A percentile compares a stretch with the other conserved stretches of the same genome.
Evolutionary conservation across 2,888 invertebrate species (phyloP).

Genomic region (Mantis religiosa): DNA sequence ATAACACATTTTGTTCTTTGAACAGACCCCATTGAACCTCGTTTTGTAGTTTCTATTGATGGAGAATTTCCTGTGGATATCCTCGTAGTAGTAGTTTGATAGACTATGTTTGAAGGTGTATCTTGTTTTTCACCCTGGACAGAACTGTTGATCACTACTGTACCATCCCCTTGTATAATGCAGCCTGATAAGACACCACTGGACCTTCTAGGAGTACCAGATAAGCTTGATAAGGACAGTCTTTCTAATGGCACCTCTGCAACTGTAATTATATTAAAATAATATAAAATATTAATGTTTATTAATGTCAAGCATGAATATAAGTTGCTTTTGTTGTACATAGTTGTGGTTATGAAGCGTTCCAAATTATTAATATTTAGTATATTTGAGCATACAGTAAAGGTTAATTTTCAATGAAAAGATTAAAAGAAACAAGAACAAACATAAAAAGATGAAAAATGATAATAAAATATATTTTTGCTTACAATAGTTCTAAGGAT

Average conservation of each 20-base stretch:
- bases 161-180: neutral
- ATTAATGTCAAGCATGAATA: no score
- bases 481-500: no score
- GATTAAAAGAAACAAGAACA: no score
- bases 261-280: neutral
- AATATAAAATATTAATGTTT: no score
- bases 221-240: neutral
- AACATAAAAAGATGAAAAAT: no score
- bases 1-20: no score
- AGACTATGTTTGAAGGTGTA: neutral
- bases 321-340: no score
- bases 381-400: no score
- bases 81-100: neutral
- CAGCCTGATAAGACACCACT: neutral
- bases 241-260: neutral
- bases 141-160: neutral
- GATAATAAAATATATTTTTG: no score
- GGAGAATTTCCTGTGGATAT: neutral
- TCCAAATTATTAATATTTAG: no score
- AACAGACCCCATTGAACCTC: neutral
- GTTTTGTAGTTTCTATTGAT: neutral
- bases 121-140: neutral
- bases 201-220: neutral
- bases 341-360: no score
- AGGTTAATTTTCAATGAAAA: no score